Evolutionary conservation across 2,888 invertebrate genomes (phyloP).

Genomic region (Xiphydria camelus): DNA sequence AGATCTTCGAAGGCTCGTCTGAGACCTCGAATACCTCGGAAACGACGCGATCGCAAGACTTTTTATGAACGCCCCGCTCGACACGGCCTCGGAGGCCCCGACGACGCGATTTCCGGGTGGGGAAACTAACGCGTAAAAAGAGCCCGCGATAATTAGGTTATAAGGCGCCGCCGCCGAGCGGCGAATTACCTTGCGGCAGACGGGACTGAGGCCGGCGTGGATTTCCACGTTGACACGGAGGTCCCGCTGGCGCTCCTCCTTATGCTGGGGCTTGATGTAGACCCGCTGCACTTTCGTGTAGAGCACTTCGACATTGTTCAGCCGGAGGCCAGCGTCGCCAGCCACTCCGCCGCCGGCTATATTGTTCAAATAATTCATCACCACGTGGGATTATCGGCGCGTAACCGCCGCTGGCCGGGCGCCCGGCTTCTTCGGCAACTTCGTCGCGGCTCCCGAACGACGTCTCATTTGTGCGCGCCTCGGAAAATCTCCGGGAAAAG

Average conservation of each 20-base stretch:
- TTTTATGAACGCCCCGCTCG: background rate
- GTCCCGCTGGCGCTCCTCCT: conserved; percentile 54
- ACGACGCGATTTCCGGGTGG: background rate
- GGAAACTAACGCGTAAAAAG: background rate
- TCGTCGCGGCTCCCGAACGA: conserved; percentile 12
- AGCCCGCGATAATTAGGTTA: background rate
- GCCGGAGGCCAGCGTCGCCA: conserved; percentile 49
- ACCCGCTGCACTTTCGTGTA: conserved; percentile 53
- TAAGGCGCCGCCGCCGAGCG: background rate
- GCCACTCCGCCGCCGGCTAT: conserved; percentile 34
- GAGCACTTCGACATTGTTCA: conserved; percentile 53
- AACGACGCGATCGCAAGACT: background rate
- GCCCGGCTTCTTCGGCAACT: conserved; percentile 13
- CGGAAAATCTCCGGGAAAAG: conserved; percentile 22
- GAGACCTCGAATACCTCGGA: too few species aligned
- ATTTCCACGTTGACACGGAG: conserved; percentile 53
- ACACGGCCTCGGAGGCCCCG: background rate
- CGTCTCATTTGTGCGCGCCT: conserved; percentile 34
- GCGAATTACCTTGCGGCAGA: conserved; percentile 51
- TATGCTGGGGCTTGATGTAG: conserved; percentile 51
- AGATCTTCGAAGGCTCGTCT: too few species aligned
- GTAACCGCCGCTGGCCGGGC: conserved; percentile 18
- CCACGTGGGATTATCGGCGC: conserved; percentile 18
- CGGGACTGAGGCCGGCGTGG: conserved; percentile 54
- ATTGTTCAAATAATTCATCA: conserved; percentile 53